phyloP scores from a whole-genome alignment of 2,888 invertebrate species.

The Leucophora obtusa region DNA sequence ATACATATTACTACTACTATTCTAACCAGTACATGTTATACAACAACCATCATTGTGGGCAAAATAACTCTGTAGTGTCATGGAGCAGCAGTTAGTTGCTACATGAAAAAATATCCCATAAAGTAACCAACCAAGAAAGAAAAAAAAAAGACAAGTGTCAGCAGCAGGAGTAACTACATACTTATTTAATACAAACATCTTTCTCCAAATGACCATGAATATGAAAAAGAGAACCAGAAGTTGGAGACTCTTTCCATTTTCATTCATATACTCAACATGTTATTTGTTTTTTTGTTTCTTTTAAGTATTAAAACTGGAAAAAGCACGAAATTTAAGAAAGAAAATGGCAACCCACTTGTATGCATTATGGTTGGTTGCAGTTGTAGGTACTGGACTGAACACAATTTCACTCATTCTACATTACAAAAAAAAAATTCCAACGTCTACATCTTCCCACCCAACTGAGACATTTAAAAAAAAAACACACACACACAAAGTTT shows the following conservation, averaged over 20 bases:
- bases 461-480: slow-evolving; percentile 6
- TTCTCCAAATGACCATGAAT: slow-evolving; percentile 27
- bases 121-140: background rate
- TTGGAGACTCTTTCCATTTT: slow-evolving; percentile 11
- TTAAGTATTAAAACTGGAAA: slow-evolving; percentile 26
- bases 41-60: slow-evolving; percentile 18
- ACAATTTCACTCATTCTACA: background rate
- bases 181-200: background rate
- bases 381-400: background rate
- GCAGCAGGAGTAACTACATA: background rate
- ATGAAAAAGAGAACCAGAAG: slow-evolving; percentile 5
- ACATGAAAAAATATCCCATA: slow-evolving; percentile 17
- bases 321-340: background rate
- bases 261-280: slow-evolving; percentile 4
- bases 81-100: background rate
- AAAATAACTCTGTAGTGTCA: slow-evolving; percentile 6
- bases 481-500: slow-evolving; percentile 18
- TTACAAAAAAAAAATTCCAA: background rate
- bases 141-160: slow-evolving; percentile 27
- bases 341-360: background rate
- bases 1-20: slow-evolving; percentile 18
- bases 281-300: slow-evolving; percentile 25
- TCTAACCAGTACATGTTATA: background rate
- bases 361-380: background rate
- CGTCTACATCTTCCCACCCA: slow-evolving; percentile 13